Conservation (phyloP, 2,888 invertebrate species). For the Troides oblongomaculatus region DNA sequence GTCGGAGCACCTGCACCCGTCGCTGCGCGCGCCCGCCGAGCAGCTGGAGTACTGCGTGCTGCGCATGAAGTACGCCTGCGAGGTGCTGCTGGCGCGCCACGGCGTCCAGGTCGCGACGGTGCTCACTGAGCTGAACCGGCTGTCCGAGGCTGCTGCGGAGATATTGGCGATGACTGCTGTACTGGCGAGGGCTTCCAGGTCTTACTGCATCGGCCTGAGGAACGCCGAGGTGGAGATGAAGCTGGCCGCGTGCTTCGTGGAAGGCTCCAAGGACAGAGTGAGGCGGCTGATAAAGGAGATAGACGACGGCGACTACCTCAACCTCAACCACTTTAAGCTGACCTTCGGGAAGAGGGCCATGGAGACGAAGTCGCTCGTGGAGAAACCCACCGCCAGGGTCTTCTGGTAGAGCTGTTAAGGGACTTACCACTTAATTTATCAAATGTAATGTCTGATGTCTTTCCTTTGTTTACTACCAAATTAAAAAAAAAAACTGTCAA, state of each 20-base stretch:
- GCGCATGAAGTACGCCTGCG: slow-evolving; percentile 81
- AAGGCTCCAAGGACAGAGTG: slow-evolving; percentile 50
- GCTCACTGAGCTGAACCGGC: slow-evolving; percentile 83
- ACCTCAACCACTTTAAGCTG: slow-evolving; percentile 56
- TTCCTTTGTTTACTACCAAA: no score
- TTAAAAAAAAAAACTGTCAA: no score
- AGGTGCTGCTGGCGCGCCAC: slow-evolving; percentile 81
- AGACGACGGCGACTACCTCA: slow-evolving; percentile 63
- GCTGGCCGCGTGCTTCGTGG: slow-evolving; percentile 59
- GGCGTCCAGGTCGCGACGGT: slow-evolving; percentile 82
- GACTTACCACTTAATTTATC: no score
- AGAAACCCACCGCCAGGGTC: slow-evolving; percentile 54
- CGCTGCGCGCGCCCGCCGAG: slow-evolving; percentile 77
- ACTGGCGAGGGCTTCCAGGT: slow-evolving; percentile 85
- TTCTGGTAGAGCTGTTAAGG: slow-evolving; percentile 46
- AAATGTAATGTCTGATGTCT: no score
- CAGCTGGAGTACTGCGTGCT: slow-evolving; percentile 84
- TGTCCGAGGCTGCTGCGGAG: slow-evolving; percentile 87
- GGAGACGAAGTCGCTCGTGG: slow-evolving; percentile 46
- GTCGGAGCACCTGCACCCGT: slow-evolving; percentile 87
- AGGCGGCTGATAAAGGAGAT: slow-evolving; percentile 54
- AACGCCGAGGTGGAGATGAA: slow-evolving; percentile 80
- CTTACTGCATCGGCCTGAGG: slow-evolving; percentile 92
- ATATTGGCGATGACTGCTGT: slow-evolving; percentile 90
- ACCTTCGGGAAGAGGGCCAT: slow-evolving; percentile 57